Percentiles rank a stretch among this genome's conserved stretches.
Conservation (phyloP, 2,797 vertebrate genomes). For the Cyclura pinguis region DNA sequence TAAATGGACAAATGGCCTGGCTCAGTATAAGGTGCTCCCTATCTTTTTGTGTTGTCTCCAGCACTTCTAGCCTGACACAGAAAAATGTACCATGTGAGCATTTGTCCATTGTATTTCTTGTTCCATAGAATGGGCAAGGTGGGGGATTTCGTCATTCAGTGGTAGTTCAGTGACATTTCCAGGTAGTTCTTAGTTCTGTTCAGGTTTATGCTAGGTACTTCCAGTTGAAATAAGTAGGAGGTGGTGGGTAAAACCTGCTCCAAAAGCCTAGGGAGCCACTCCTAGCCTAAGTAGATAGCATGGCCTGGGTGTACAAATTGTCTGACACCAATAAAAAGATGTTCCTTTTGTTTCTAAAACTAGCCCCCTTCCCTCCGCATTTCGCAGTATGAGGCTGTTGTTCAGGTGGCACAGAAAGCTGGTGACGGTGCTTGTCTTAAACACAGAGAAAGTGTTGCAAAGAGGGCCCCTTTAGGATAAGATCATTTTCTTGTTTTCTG, state of each 20-base stretch:
- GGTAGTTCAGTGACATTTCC: neutral
- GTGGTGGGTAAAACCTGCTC: too few species aligned
- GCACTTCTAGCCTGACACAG: neutral
- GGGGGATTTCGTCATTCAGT: neutral
- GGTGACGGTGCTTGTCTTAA: neutral
- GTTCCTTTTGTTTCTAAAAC: neutral
- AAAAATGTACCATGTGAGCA: neutral
- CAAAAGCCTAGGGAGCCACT: neutral
- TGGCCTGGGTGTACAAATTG: neutral
- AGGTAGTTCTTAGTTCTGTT: neutral
- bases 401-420: too few species aligned
- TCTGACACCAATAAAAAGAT: neutral
- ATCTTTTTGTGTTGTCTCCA: neutral
- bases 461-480: neutral
- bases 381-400: neutral
- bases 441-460: neutral
- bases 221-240: neutral
- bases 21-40: neutral
- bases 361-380: fast-evolving
- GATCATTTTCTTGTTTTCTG: neutral
- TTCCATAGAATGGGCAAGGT: neutral
- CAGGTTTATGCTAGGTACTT: neutral
- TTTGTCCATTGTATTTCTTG: too few species aligned
- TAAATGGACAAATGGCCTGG: neutral
- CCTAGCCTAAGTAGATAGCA: neutral